phyloP scores from a whole-genome alignment of 2,888 invertebrate species.

The Salpingus planirostris region DNA sequence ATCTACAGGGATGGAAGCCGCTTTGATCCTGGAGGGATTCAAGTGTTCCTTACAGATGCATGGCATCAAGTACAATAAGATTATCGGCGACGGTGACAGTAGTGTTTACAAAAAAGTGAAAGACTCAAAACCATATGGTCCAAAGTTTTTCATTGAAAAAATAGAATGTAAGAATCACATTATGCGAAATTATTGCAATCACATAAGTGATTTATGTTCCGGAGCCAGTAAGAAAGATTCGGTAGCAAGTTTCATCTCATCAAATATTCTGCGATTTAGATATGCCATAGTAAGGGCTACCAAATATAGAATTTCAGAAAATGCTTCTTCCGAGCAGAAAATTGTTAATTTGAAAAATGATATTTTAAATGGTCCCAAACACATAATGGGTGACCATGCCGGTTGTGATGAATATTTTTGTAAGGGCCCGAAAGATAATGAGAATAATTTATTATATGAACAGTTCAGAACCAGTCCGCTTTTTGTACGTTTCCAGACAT shows the following conservation, averaged over 20 bases:
- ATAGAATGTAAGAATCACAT: conserved; percentile 15
- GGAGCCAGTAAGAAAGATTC: neutral
- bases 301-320: neutral
- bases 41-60: conserved; percentile 9
- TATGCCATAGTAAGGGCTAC: neutral
- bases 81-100: conserved; percentile 9
- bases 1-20: conserved; percentile 14
- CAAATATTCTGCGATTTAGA: neutral
- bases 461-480: neutral
- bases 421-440: neutral
- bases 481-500: neutral
- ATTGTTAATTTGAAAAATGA: neutral
- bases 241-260: neutral
- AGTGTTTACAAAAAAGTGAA: conserved; percentile 11
- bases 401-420: neutral
- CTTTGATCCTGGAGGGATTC: conserved; percentile 13
- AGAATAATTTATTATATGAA: neutral
- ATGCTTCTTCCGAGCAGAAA: too few species aligned
- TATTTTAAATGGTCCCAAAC: neutral
- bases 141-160: conserved; percentile 7
- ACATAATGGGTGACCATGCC: conserved; percentile 1
- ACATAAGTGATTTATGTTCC: conserved; percentile 3
- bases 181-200: conserved; percentile 9
- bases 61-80: conserved; percentile 8
- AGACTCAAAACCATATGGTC: conserved; percentile 9